These are phyloP conservation scores for Lycia hirtaria DNA, from an alignment of 2,888 invertebrate genomes.

Conservation along the genomic window DNA sequence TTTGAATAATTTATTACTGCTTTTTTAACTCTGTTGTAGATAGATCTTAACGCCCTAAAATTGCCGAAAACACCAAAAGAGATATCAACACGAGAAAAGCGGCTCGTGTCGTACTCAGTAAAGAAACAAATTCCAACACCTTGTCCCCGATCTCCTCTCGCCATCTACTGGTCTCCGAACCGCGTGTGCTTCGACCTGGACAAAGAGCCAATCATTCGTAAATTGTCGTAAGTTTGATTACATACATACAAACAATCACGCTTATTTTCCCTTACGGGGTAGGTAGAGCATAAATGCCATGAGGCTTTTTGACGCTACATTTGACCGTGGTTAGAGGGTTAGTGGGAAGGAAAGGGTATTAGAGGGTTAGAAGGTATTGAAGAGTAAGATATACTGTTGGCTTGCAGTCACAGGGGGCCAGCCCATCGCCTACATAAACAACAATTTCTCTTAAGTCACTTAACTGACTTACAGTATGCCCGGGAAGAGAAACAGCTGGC, in stretches of 20 bases:
- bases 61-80: conserved; percentile 9
- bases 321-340: too few relatives aligned
- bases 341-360: too few relatives aligned
- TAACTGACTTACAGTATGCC: neutral
- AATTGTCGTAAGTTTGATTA: conserved; percentile 48
- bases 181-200: conserved; percentile 48
- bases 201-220: conserved; percentile 45
- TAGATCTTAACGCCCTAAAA: conserved; percentile 30
- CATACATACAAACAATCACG: neutral
- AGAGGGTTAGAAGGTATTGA: too few relatives aligned
- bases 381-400: too few relatives aligned
- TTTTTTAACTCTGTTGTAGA: conserved; percentile 27
- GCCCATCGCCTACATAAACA: too few relatives aligned
- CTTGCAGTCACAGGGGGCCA: too few relatives aligned
- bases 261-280: too few relatives aligned
- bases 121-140: conserved; percentile 28
- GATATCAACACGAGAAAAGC: neutral
- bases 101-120: conserved; percentile 16
- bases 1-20: too few relatives aligned
- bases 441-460: too few relatives aligned
- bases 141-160: conserved; percentile 48
- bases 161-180: conserved; percentile 53
- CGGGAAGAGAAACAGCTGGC: too few relatives aligned
- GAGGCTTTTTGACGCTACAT: too few relatives aligned
- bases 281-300: too few relatives aligned